phyloP scores from a whole-genome alignment of 2,888 invertebrate genomes.

The Ectemnius continuus region DNA sequence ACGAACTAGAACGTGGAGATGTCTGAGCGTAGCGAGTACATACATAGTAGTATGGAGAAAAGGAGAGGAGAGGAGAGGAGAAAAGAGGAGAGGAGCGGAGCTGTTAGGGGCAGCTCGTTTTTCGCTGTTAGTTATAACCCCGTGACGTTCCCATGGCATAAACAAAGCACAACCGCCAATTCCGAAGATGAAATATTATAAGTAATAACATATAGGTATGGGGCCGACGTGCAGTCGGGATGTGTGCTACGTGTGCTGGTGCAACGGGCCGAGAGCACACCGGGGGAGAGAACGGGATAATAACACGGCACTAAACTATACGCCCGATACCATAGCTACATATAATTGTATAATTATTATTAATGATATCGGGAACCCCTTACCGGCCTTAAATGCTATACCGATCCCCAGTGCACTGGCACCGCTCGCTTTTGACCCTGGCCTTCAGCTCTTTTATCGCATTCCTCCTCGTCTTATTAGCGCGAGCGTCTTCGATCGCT shows the following conservation, averaged over 20 bases:
- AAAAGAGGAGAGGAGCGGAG: not conserved
- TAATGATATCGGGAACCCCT: constrained; percentile 77
- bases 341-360: constrained; percentile 79
- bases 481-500: not conserved
- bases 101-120: constrained; percentile 46
- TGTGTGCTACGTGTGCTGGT: constrained; percentile 42
- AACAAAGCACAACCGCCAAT: constrained; percentile 78
- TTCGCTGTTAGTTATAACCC: constrained; percentile 70
- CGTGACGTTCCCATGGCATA: constrained; percentile 77
- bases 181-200: constrained; percentile 78
- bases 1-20: not conserved
- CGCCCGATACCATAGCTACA: constrained; percentile 75
- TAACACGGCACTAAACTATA: constrained; percentile 78
- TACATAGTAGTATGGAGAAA: not conserved
- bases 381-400: constrained; percentile 67
- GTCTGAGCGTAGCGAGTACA: not conserved
- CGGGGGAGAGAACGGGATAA: constrained; percentile 74
- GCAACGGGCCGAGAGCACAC: constrained; percentile 49
- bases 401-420: constrained; percentile 41
- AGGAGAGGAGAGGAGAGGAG: not conserved
- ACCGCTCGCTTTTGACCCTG: constrained; percentile 39
- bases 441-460: constrained; percentile 43
- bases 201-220: constrained; percentile 77
- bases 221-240: constrained; percentile 24
- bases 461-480: constrained; percentile 43